A percentile compares a stretch with the other conserved stretches of the same genome.
phyloP scores from a whole-genome alignment of 2,797 vertebrate genomes.

The Alectoris magna region DNA sequence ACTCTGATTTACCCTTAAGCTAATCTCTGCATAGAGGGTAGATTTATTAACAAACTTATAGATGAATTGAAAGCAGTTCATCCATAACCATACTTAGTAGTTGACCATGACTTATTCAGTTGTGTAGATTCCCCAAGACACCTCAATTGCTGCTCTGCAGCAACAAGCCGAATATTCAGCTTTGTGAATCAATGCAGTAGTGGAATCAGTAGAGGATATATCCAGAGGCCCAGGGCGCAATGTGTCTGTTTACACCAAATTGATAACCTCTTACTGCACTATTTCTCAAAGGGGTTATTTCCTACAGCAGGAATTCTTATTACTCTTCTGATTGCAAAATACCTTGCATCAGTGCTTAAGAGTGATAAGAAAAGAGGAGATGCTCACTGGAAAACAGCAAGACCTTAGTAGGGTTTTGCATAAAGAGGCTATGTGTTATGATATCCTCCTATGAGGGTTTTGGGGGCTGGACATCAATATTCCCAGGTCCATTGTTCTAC shows the following conservation, averaged over 20 bases:
- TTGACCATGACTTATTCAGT: slow-evolving; percentile 24
- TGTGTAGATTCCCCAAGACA: slow-evolving; percentile 27
- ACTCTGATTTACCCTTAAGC: not conserved
- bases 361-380: not conserved
- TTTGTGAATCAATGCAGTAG: not conserved
- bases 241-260: slow-evolving; percentile 17
- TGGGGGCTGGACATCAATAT: not conserved
- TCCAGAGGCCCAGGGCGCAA: not conserved
- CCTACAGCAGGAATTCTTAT: not conserved
- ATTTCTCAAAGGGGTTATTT: slow-evolving; percentile 30
- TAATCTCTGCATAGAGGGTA: not conserved
- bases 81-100: not conserved
- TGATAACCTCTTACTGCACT: slow-evolving; percentile 28
- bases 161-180: slow-evolving; percentile 26
- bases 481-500: not conserved
- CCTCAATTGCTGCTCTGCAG: not conserved
- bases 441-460: not conserved
- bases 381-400: not conserved
- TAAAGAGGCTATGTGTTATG: not conserved
- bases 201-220: not conserved
- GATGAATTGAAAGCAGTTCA: slow-evolving; percentile 12
- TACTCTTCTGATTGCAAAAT: slow-evolving; percentile 4
- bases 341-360: not conserved
- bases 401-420: not conserved
- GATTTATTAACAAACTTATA: not conserved